Evolutionary conservation across 2,888 invertebrate genomes (phyloP), one percentile per base, ranked within the genome.

Genomic region (Dynastes maya): DNA sequence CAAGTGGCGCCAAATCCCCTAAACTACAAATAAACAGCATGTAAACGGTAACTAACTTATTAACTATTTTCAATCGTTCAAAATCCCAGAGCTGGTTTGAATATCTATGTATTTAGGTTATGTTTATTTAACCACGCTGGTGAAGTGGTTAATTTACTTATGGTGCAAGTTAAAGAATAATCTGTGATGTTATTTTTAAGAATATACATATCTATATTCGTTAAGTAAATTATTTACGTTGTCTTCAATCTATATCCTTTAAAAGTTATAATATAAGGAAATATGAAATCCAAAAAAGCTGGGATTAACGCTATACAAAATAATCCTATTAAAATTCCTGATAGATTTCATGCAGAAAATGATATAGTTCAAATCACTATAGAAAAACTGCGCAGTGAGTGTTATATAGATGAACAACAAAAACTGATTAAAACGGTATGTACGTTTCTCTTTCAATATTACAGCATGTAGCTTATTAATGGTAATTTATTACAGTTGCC

Each of bases 391-490:
- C 67, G 70, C 32, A 72, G 22, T 13, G 76, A 65, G 22, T 63
- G 55, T 49, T 32, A 58, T 53, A 78, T 78, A 51, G 65, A 65
- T 64, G 63, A 63, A 6, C 78, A 78, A 55, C 78, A 77, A 40
- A 72, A 79, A 45, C 55, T 76, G 32, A 37, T 80, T 29, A 79
- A 78, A 77, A 53, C 9, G 29, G 80, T 80, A 80, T 74, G 78
- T 76, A 45, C n/a, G 1, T 71, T 22, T 55, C 22, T 29, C 40
- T 29, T 27, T 16, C 32, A 5, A 37, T 37, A 37, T 5, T 4
- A 37, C 32, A 37, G 5, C 6, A 5, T 64, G 53, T 29, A 37
- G 16, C 0, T 29, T 40, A 6, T 22, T 22, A 22, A 22, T 22
- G 22, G 11, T 70, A 22, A 40, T 72, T 72, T 68, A 11, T 77